These are phyloP conservation scores for Gerris buenoi DNA, from an alignment of 1,140 invertebrate species.

Conservation along the genomic window DNA sequence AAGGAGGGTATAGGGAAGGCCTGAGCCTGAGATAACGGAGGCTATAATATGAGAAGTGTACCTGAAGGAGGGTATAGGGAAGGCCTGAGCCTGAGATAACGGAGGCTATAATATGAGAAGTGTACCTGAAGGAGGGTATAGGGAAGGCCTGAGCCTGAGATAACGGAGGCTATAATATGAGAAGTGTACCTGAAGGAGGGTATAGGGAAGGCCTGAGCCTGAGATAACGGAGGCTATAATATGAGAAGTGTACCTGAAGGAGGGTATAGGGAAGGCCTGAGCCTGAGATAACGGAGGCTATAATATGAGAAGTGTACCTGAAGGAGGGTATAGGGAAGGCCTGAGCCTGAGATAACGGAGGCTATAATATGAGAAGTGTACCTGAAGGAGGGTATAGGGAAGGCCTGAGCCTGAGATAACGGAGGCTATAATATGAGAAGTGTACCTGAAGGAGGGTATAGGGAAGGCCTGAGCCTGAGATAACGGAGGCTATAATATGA, in stretches of 20 bases:
- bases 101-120: no score
- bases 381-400: constrained; percentile 19
- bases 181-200: constrained; percentile 20
- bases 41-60: no score
- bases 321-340: constrained; percentile 19
- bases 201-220: constrained; percentile 19
- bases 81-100: constrained; percentile 19
- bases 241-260: no score
- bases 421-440: no score
- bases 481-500: constrained; percentile 13
- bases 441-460: constrained; percentile 19
- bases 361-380: no score
- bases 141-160: constrained; percentile 19
- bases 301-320: no score
- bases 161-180: constrained; percentile 13
- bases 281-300: constrained; percentile 15
- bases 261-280: constrained; percentile 20
- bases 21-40: constrained; percentile 17
- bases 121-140: constrained; percentile 19
- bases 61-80: constrained; percentile 19
- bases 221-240: constrained; percentile 15
- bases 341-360: constrained; percentile 17
- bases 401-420: constrained; percentile 19
- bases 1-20: constrained; percentile 19
- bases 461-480: constrained; percentile 19